A percentile compares a stretch with the other conserved stretches of the same genome.
These are phyloP conservation scores for Fregetta grallaria DNA, from an alignment of 2,113 vertebrate genomes.

Conservation along the genomic window DNA sequence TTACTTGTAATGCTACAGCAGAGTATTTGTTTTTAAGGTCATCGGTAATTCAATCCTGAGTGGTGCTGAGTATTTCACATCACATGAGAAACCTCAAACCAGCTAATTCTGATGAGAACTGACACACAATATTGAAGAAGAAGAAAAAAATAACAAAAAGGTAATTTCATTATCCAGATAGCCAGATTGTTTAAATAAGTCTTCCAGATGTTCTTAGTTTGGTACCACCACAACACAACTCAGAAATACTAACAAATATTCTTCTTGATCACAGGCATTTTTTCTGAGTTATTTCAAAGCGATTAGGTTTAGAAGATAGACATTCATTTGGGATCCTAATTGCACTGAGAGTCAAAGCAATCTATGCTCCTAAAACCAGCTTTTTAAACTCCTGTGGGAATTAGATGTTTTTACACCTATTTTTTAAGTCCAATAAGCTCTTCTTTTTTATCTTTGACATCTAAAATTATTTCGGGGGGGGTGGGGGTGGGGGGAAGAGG, in stretches of 20 bases:
- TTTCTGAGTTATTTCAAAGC: neutral
- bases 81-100: neutral
- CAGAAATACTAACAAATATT: neutral
- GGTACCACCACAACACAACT: neutral
- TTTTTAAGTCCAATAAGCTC: neutral
- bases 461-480: neutral
- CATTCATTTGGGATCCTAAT: neutral
- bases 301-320: neutral
- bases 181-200: neutral
- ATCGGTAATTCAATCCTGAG: neutral
- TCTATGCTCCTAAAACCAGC: neutral
- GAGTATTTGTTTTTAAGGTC: neutral
- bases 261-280: neutral
- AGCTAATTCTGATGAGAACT: neutral
- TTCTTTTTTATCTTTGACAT: neutral
- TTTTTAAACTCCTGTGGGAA: neutral
- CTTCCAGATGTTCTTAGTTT: neutral
- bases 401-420: neutral
- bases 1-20: neutral
- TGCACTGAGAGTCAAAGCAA: neutral
- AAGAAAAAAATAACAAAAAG: neutral
- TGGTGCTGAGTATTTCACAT: neutral
- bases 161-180: neutral
- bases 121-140: neutral
- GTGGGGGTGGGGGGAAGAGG: rapidly evolving